These are phyloP conservation scores for Pelmatolapia mariae DNA, from an alignment of 2,113 vertebrate genomes.

Conservation along the genomic window DNA sequence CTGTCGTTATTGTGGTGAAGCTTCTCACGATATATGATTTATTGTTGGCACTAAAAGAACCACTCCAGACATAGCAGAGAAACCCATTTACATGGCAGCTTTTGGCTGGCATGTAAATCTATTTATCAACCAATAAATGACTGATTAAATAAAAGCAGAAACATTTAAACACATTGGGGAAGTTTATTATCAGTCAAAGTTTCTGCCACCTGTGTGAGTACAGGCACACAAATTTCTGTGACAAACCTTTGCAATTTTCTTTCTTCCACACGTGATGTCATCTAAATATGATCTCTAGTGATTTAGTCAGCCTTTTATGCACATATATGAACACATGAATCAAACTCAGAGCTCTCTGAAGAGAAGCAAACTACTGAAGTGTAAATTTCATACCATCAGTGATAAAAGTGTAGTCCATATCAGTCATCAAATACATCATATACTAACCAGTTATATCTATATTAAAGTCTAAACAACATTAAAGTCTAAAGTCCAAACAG, in stretches of 20 bases:
- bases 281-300: background rate
- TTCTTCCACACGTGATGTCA: background rate
- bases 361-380: background rate
- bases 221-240: background rate
- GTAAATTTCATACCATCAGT: background rate
- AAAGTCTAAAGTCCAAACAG: background rate
- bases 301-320: background rate
- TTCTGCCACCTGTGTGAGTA: background rate
- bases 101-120: background rate
- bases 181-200: background rate
- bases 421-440: accelerated
- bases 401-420: background rate
- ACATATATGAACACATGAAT: accelerated
- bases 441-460: background rate
- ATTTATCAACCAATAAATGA: background rate
- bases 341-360: background rate
- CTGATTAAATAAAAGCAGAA: background rate
- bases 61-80: background rate
- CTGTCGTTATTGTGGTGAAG: background rate
- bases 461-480: accelerated
- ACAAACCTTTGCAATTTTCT: accelerated
- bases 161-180: background rate
- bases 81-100: background rate
- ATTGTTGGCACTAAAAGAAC: background rate
- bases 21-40: accelerated